Conservation (phyloP, 2,113 vertebrate species). For the Lutjanus erythropterus region DNA sequence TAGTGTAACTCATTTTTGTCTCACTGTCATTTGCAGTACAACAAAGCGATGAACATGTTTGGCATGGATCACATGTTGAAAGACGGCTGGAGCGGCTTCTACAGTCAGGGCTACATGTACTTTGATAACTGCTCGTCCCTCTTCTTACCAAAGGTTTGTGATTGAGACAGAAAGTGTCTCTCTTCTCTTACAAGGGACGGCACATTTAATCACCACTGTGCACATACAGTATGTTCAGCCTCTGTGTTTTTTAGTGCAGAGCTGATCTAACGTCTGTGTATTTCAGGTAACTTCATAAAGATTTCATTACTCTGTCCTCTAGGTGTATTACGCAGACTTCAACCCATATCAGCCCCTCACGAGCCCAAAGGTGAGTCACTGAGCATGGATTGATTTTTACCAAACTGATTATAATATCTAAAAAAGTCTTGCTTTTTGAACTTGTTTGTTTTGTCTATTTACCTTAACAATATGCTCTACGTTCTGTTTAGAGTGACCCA, state of each 20-base stretch:
- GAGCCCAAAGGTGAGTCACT: constrained; percentile 70
- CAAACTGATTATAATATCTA: neutral
- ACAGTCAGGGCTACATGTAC: constrained; percentile 86
- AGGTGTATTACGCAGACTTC: constrained; percentile 90
- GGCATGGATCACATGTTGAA: constrained; percentile 86
- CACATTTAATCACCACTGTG: neutral
- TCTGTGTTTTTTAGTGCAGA: neutral
- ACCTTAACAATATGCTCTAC: neutral
- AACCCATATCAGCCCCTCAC: constrained; percentile 86
- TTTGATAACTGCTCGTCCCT: constrained; percentile 90
- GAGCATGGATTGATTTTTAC: neutral
- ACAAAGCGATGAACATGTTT: constrained; percentile 87
- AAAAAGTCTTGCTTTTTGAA: neutral
- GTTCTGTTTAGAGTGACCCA: constrained; percentile 70
- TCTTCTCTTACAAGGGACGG: too few relatives aligned
- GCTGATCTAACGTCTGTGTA: neutral
- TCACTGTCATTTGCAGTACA: constrained; percentile 81
- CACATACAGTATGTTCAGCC: too few relatives aligned
- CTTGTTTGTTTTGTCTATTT: neutral
- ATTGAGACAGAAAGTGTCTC: too few relatives aligned
- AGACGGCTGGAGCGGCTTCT: constrained; percentile 90
- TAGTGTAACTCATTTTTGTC: neutral
- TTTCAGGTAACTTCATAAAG: neutral
- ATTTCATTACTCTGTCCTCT: neutral
- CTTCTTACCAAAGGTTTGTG: constrained; percentile 86